These are phyloP conservation scores for Vesta saturnalis DNA, from an alignment of 2,888 invertebrate genomes.

Conservation along the genomic window DNA sequence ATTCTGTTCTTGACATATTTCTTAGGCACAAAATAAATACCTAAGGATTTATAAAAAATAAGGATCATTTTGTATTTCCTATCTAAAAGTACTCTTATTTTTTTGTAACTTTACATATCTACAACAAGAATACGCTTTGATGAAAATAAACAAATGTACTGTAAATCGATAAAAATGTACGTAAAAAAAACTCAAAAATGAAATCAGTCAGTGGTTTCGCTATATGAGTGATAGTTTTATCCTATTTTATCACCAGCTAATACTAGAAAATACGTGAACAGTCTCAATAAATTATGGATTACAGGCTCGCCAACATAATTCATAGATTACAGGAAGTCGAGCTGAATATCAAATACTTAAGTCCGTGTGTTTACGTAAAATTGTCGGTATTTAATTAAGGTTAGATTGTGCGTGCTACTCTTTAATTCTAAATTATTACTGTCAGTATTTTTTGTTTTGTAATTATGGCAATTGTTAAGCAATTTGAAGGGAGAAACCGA, in stretches of 20 bases:
- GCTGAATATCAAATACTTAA: constrained; percentile 57
- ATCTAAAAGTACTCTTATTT: too few species aligned
- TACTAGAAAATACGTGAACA: constrained; percentile 55
- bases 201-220: constrained; percentile 46
- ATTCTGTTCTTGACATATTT: too few species aligned
- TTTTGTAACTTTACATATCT: too few species aligned
- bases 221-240: constrained; percentile 52
- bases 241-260: constrained; percentile 55
- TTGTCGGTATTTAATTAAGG: constrained; percentile 57
- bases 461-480: constrained; percentile 23
- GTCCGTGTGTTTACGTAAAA: constrained; percentile 52
- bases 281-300: constrained; percentile 58
- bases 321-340: constrained; percentile 58
- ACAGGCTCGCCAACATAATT: constrained; percentile 56
- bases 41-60: too few species aligned
- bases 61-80: too few species aligned
- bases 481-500: constrained; percentile 29
- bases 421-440: constrained; percentile 17
- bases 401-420: constrained; percentile 17
- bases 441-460: constrained; percentile 7
- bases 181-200: not conserved
- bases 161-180: not conserved
- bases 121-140: not conserved
- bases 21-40: too few species aligned
- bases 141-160: not conserved